Evolutionary conservation across 2,888 invertebrate species (phyloP).

Genomic region (Tetropium fuscum): DNA sequence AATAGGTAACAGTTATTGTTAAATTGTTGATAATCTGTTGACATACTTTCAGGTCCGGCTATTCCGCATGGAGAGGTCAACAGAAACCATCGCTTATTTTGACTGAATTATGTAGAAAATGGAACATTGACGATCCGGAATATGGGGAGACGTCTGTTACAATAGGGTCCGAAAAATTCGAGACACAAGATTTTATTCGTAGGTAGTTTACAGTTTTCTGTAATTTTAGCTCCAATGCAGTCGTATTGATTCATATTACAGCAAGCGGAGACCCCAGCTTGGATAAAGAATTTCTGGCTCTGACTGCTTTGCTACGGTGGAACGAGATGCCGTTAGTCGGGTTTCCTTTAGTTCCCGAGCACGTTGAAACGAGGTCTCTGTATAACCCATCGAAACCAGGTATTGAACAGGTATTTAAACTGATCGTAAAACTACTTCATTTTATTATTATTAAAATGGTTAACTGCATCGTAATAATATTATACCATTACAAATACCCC

Average conservation of each 20-base stretch:
- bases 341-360: constrained; percentile 86
- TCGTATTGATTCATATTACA: constrained; percentile 37
- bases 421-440: no score
- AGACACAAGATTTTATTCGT: constrained; percentile 39
- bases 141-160: constrained; percentile 68
- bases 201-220: constrained; percentile 27
- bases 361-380: constrained; percentile 89
- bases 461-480: no score
- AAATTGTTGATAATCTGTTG: no score
- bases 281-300: constrained; percentile 81
- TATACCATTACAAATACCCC: no score
- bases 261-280: constrained; percentile 55
- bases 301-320: constrained; percentile 81
- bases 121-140: constrained; percentile 72
- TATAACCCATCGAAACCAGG: constrained; percentile 80
- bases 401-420: constrained; percentile 73
- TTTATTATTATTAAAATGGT: no score
- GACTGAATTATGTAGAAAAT: constrained; percentile 75
- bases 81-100: constrained; percentile 80
- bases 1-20: no score
- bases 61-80: constrained; percentile 83
- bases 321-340: constrained; percentile 83
- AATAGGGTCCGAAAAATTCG: constrained; percentile 67
- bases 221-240: constrained; percentile 55
- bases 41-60: constrained; percentile 69